phyloP scores from a whole-genome alignment of 2,113 vertebrate species.

The Sturnus vulgaris region DNA sequence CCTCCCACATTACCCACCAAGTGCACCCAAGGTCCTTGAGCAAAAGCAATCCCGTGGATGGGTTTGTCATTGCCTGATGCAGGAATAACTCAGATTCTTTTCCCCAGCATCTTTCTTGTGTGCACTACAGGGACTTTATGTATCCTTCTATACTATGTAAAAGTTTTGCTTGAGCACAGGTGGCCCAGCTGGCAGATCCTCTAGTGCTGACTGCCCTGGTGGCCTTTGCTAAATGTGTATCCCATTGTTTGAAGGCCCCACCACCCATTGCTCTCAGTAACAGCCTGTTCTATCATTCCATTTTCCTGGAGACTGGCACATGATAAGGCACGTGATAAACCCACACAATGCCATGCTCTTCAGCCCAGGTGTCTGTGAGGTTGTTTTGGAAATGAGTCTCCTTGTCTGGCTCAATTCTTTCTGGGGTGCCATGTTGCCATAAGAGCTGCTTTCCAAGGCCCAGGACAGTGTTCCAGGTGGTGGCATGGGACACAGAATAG shows the following conservation, averaged over 20 bases:
- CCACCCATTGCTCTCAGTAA: background rate
- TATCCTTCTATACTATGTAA: no score
- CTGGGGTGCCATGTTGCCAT: background rate
- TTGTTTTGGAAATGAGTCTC: background rate
- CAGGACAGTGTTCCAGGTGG: background rate
- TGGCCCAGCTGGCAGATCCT: background rate
- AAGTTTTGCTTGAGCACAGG: background rate
- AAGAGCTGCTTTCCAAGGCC: background rate
- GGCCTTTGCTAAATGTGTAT: background rate
- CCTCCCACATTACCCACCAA: background rate
- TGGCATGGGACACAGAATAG: fast-evolving
- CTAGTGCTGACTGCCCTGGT: background rate
- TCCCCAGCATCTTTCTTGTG: background rate
- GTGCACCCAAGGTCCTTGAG: background rate
- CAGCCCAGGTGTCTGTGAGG: background rate
- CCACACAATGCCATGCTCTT: background rate
- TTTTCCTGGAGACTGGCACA: background rate
- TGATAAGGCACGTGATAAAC: background rate
- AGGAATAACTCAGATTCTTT: background rate
- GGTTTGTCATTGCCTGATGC: background rate
- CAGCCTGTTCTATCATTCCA: background rate
- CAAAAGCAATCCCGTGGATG: background rate
- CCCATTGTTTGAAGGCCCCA: background rate
- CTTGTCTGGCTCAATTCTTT: background rate
- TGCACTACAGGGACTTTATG: background rate